Conservation (phyloP, 2,113 vertebrate genomes). For the Dipodomys stephensi region DNA sequence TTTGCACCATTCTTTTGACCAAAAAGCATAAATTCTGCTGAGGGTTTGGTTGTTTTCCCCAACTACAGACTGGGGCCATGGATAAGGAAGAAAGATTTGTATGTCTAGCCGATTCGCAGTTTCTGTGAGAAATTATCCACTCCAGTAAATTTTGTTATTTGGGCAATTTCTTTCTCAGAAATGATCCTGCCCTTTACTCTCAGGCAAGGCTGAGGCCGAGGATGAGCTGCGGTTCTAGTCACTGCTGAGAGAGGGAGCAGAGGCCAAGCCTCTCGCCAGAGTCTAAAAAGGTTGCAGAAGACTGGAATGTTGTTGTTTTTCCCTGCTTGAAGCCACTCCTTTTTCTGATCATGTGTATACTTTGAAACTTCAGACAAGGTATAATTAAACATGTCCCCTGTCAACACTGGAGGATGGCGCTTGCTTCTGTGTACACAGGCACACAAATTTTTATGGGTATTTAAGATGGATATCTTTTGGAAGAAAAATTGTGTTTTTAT, state of each 20-base stretch:
- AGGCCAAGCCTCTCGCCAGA: conserved; percentile 29
- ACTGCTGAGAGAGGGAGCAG: conserved; percentile 25
- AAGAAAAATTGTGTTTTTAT: neutral
- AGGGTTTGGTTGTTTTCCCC: conserved; percentile 39
- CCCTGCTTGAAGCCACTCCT: conserved; percentile 54
- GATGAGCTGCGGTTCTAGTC: conserved; percentile 43
- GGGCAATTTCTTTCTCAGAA: conserved; percentile 64
- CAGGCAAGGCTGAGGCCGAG: neutral
- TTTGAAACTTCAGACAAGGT: conserved; percentile 73
- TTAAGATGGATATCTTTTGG: neutral
- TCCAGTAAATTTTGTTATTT: conserved; percentile 73
- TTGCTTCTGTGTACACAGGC: neutral
- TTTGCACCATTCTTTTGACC: conserved; percentile 11
- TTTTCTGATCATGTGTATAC: conserved; percentile 72
- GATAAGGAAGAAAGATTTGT: conserved; percentile 45
- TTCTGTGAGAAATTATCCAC: conserved; percentile 76
- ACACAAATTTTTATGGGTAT: conserved; percentile 1
- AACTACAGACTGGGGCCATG: neutral
- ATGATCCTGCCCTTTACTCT: conserved; percentile 59
- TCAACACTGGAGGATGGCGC: neutral
- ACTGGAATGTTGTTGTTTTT: conserved; percentile 73
- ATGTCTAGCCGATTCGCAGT: conserved; percentile 55
- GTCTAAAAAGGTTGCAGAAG: conserved; percentile 57
- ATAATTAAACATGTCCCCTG: conserved; percentile 57
- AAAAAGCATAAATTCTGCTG: conserved; percentile 28